These are phyloP conservation scores for Lasioglossum villosulum DNA, from an alignment of 2,888 invertebrate species.

Conservation along the genomic window DNA sequence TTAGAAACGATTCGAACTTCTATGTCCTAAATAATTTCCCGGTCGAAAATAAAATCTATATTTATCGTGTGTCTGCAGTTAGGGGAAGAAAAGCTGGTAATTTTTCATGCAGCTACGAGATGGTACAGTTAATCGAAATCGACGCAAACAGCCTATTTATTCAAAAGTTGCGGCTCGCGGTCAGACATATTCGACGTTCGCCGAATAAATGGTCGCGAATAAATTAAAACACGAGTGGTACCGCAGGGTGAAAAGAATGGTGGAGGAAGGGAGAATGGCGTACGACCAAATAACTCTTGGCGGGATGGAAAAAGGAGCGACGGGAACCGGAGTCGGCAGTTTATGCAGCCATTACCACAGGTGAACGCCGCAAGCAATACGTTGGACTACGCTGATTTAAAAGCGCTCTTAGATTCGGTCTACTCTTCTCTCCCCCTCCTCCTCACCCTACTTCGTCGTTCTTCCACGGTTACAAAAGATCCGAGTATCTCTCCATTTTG, in stretches of 20 bases:
- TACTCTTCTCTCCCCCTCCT: constrained; percentile 33
- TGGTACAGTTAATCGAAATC: constrained; percentile 10
- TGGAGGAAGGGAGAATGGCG: constrained; percentile 37
- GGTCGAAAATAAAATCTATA: too few species aligned
- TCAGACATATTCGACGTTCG: constrained; percentile 27
- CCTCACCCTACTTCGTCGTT: constrained; percentile 3
- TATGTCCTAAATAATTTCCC: too few species aligned
- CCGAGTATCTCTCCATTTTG: constrained; percentile 41
- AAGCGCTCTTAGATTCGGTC: constrained; percentile 71
- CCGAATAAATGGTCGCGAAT: constrained; percentile 50
- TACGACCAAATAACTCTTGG: constrained; percentile 64
- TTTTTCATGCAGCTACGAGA: neutral
- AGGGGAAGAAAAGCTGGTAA: neutral
- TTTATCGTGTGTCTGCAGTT: too few species aligned
- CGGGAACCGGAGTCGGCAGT: constrained; percentile 67
- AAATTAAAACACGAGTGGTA: constrained; percentile 49
- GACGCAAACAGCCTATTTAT: constrained; percentile 12
- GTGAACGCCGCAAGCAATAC: constrained; percentile 73
- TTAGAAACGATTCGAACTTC: too few species aligned
- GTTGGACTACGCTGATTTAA: constrained; percentile 71
- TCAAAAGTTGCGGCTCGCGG: neutral
- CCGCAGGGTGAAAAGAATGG: constrained; percentile 12
- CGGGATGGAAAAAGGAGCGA: constrained; percentile 65
- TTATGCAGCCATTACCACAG: constrained; percentile 74
- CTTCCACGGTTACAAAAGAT: constrained; percentile 52